These are phyloP conservation scores for Marisa cornuarietis DNA, from an alignment of 1,140 invertebrate genomes.

Conservation along the genomic window DNA sequence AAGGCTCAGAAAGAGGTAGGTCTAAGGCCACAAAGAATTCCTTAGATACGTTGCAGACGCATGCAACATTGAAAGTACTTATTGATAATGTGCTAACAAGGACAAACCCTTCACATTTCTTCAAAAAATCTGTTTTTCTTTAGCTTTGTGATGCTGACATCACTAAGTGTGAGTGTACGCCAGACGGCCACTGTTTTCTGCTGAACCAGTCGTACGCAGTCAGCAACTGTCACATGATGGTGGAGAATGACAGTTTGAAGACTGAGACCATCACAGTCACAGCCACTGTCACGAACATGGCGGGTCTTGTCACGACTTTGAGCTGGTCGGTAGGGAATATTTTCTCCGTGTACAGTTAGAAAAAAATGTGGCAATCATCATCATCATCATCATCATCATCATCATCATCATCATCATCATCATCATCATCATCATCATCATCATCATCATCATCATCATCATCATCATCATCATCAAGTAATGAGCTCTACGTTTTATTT, in stretches of 20 bases:
- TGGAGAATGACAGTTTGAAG: slow-evolving; percentile 22
- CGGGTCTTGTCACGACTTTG: slow-evolving; percentile 4
- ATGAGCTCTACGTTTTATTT: neutral
- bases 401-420: too few species aligned
- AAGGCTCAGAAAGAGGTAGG: neutral
- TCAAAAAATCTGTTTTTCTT: too few species aligned
- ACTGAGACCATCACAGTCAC: slow-evolving; percentile 9
- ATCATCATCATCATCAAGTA: neutral
- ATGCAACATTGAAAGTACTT: too few species aligned
- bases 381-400: too few species aligned
- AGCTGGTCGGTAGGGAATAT: slow-evolving; percentile 2
- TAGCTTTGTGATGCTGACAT: neutral
- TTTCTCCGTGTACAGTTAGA: neutral
- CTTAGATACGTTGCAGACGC: too few species aligned
- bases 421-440: neutral
- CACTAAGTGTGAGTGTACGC: neutral
- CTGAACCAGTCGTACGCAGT: slow-evolving; percentile 8
- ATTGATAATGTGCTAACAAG: too few species aligned
- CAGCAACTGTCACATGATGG: slow-evolving; percentile 26
- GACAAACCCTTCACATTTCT: too few species aligned
- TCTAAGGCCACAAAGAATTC: too few species aligned
- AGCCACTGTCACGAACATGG: slow-evolving; percentile 14
- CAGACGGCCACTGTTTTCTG: neutral
- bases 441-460: neutral
- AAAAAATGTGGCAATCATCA: too few species aligned